Evolutionary conservation across 2,113 vertebrate species (phyloP), one percentile per base, ranked within the genome.

Genomic region (Phainopepla nitens): DNA sequence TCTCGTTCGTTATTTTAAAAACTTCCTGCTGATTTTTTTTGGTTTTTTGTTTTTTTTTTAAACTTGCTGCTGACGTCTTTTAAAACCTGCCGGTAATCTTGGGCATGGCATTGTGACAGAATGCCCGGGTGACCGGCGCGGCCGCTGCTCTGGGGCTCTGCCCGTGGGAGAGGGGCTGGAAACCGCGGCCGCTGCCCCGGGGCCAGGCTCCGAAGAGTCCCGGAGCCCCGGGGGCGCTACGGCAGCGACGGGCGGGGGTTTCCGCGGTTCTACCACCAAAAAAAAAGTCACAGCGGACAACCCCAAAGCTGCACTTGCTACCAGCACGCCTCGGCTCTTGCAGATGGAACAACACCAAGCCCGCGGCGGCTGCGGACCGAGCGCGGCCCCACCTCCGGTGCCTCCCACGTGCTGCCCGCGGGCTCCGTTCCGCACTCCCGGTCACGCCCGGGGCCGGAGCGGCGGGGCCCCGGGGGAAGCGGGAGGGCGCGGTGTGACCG

Each of bases 81-180:
- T 24, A 29, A n/a, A 61, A 13, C 1, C n/a, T 6, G 14, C 7
- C 3, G 9, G 18, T 11, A 4, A 15, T 8, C 66, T 20, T 5
- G 44, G 64, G 53, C 35, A 13, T 17, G 19, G 23, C 44, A 6
- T 4, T 15, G 22, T 4, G 22, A 18, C 14, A 39, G 54, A n/a
- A 6, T 1, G 23, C 15, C 44, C 2, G 24, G 21, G 9, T 0
- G 42, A 7, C 10, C 36, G 13, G 1, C 1, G 24, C 19, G 5
- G 53, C 44, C 8, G 23, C 15, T 23, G 65, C 45, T 20, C 19
- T 1, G 24, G 60, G 24, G 44, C 31, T 66, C 36, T 4, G 51
- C 2, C 24, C 50, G 15, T 6, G 44, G 10, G 4, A 35, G 4
- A 61, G 36, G 49, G 4, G 20, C 20, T 2, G 35, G 29, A 16